Conservation (phyloP, 2,888 invertebrate species). For the Abrostola tripartita region DNA sequence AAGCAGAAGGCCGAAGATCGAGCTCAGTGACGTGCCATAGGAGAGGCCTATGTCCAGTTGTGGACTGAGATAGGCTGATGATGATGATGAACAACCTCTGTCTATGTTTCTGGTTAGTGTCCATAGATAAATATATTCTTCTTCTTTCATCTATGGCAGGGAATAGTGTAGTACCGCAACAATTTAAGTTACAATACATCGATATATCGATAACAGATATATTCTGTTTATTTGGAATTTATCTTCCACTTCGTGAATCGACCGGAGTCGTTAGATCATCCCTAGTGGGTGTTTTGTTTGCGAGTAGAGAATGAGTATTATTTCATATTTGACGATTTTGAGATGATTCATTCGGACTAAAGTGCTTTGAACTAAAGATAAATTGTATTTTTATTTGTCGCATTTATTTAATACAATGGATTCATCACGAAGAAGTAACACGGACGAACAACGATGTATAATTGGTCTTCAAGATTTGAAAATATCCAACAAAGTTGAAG, state of each 20-base stretch:
- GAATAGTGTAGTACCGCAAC: neutral
- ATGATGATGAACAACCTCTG: too few species aligned
- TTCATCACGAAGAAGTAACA: constrained; percentile 79
- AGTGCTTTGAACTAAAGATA: constrained; percentile 47
- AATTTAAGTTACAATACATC: neutral
- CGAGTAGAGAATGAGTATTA: constrained; percentile 53
- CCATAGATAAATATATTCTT: neutral
- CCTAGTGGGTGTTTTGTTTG: constrained; percentile 59
- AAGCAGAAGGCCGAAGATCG: too few species aligned
- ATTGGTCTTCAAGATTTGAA: constrained; percentile 86
- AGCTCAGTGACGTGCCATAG: too few species aligned
- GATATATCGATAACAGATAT: neutral
- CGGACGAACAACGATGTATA: constrained; percentile 83
- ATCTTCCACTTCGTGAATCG: constrained; percentile 15
- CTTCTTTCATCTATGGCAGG: neutral
- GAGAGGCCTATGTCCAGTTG: too few species aligned
- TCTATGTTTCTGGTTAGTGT: too few species aligned
- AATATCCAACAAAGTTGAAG: constrained; percentile 84
- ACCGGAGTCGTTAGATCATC: constrained; percentile 41
- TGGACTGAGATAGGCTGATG: too few species aligned
- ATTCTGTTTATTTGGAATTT: neutral
- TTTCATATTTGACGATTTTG: constrained; percentile 63
- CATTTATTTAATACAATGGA: constrained; percentile 69
- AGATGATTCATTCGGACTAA: constrained; percentile 73
- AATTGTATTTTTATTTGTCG: constrained; percentile 37